phyloP scores from a whole-genome alignment of 2,888 invertebrate species.

The Morpho helenor region DNA sequence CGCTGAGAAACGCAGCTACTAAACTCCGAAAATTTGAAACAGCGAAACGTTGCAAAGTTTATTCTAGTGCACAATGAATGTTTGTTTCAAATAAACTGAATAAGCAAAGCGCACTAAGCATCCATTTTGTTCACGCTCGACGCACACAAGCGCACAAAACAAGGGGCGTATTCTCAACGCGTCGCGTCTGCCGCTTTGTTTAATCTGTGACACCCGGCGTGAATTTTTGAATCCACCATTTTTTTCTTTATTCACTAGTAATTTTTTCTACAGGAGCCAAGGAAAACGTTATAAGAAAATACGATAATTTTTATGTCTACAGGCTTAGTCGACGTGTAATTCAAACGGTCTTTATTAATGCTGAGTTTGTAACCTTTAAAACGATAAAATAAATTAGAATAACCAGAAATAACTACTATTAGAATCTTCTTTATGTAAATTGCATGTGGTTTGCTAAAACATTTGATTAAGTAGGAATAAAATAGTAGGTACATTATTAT shows the following conservation, averaged over 20 bases:
- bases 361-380: no score
- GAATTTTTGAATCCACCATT: conserved; percentile 20
- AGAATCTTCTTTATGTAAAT: no score
- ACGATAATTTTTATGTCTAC: no score
- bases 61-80: conserved; percentile 29
- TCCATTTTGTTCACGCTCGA: conserved; percentile 33
- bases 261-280: background rate
- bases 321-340: no score
- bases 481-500: no score
- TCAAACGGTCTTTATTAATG: no score
- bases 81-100: conserved; percentile 35
- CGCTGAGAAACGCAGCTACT: conserved; percentile 13
- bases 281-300: background rate
- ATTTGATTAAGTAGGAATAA: no score
- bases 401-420: no score
- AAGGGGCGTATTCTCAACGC: conserved; percentile 25
- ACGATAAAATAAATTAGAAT: no score
- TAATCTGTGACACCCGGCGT: conserved; percentile 21
- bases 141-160: conserved; percentile 27
- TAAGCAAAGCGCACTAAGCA: conserved; percentile 35
- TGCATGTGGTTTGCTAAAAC: no score
- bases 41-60: conserved; percentile 26
- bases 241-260: background rate
- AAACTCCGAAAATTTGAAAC: conserved; percentile 29
- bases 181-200: conserved; percentile 21